A percentile compares a stretch with the other conserved stretches of the same genome.
These are phyloP conservation scores for Microtus pennsylvanicus DNA, from an alignment of 2,113 vertebrate species.

Conservation along the genomic window DNA sequence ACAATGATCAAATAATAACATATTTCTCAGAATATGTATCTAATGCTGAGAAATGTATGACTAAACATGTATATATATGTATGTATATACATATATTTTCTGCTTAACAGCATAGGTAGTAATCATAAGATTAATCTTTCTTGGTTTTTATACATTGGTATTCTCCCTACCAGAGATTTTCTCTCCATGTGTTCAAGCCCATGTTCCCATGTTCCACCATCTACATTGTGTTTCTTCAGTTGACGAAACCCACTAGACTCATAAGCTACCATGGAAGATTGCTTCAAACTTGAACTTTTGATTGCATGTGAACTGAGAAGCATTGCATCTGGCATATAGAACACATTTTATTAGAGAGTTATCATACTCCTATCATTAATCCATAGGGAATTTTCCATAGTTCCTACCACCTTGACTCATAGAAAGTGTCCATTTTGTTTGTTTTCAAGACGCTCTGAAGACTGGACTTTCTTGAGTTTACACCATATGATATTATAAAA, in stretches of 20 bases:
- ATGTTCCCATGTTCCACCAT: not conserved
- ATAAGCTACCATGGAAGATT: not conserved
- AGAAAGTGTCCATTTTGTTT: not conserved
- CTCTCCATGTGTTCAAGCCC: not conserved
- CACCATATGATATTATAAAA: not conserved
- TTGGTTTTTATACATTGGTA: not conserved
- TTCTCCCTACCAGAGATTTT: not conserved
- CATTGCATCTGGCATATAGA: not conserved
- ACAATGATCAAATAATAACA: not conserved
- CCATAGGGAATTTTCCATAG: not conserved
- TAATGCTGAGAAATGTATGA: not conserved
- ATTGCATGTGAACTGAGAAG: not conserved
- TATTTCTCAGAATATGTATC: not conserved
- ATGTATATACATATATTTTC: too few relatives aligned
- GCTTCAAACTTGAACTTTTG: not conserved
- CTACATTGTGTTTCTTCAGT: not conserved
- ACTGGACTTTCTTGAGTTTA: not conserved
- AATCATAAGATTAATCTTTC: not conserved
- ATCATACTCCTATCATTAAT: not conserved
- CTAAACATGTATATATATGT: not conserved
- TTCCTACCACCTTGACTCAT: not conserved
- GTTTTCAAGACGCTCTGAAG: not conserved
- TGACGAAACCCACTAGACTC: not conserved
- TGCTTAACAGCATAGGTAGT: too few relatives aligned
- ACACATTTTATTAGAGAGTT: not conserved